These are phyloP conservation scores for Criorhina ranunculi DNA, from an alignment of 2,888 invertebrate genomes.

Conservation along the genomic window DNA sequence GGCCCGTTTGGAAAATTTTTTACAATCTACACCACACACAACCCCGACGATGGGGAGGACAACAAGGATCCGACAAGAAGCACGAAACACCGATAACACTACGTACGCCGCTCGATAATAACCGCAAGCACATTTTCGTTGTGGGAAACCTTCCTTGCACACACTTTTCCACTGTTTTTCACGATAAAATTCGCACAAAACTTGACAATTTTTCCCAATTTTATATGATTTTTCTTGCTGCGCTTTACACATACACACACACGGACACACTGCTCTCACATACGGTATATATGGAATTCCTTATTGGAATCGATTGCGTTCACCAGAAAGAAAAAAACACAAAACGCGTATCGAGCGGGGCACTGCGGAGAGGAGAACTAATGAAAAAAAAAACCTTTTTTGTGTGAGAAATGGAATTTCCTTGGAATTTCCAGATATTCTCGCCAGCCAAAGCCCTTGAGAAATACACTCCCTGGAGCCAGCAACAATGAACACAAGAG, in stretches of 20 bases:
- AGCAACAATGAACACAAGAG: conserved; percentile 44
- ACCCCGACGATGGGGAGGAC: conserved; percentile 28
- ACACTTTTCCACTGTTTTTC: conserved; percentile 28
- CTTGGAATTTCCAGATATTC: conserved; percentile 34
- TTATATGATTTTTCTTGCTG: conserved; percentile 56
- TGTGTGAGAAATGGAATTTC: conserved; percentile 3
- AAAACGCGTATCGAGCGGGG: conserved; percentile 27
- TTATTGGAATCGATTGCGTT: conserved; percentile 76
- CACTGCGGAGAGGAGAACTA: background rate
- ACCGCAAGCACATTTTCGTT: conserved; percentile 62
- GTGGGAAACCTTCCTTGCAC: conserved; percentile 2
- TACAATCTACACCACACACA: conserved; percentile 70
- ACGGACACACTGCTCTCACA: conserved; percentile 41
- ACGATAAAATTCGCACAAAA: conserved; percentile 17
- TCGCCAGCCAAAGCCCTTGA: conserved; percentile 66
- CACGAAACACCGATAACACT: conserved; percentile 62
- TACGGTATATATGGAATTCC: conserved; percentile 64
- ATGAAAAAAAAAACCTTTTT: conserved; percentile 10
- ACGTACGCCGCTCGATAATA: conserved; percentile 59
- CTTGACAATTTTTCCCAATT: conserved; percentile 36
- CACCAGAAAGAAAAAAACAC: conserved; percentile 43
- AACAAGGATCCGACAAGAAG: conserved; percentile 67
- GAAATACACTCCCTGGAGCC: conserved; percentile 72
- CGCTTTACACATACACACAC: conserved; percentile 63
- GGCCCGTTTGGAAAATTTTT: conserved; percentile 33